Base-by-base conservation (phyloP, 1,140 invertebrate genomes). In the Drosophila sp. region DNA sequence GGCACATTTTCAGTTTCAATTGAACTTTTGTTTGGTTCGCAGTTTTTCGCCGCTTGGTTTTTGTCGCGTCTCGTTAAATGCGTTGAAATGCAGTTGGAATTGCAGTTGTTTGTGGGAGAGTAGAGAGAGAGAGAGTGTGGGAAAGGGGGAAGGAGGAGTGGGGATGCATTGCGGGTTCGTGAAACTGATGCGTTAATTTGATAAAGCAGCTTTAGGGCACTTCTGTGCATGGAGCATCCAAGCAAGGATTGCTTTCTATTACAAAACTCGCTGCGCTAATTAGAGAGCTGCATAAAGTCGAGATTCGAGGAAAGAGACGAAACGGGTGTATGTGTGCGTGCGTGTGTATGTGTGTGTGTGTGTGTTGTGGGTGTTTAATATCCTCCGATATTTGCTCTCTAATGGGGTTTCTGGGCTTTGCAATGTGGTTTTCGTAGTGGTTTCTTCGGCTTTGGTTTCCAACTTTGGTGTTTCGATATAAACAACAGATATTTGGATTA, bases 181-280 rank as follows among this genome's bases (percentile, higher is more conserved):
- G 57, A 62, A 69, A 73, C 64, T 61, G 71, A 73, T 73, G 71
- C 71, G 71, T 69, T 73, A 73, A 73, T 73, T 73, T 73, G 71
- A 73, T 73, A 73, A 73, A 73, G 71, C 71, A 69, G 71, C 71
- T 73, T 73, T 73, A 67, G 71, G 71, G 64, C 64, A 69, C 71
- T 73, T 73, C 56, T 61, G 71, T 50, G 64, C 65, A 73, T 56
- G 57, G 18, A 48, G 71, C 64, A 69, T 34, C 53, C 71, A 32
- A 69, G 57, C 71, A 73, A 72, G 70, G 50, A 69, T 73, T 73
- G 71, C 64, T 62, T 73, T 73, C 71, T 73, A 73, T 69, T 61
- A 73, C 71, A 69, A 73, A 73, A 73, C 57, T 73, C 65, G 18
- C 46, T 25, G 71, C 57, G 71, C 64, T 73, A 73, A 73, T 73